phyloP scores from a whole-genome alignment of 2,113 vertebrate species.

The Microcebus jonahi region DNA sequence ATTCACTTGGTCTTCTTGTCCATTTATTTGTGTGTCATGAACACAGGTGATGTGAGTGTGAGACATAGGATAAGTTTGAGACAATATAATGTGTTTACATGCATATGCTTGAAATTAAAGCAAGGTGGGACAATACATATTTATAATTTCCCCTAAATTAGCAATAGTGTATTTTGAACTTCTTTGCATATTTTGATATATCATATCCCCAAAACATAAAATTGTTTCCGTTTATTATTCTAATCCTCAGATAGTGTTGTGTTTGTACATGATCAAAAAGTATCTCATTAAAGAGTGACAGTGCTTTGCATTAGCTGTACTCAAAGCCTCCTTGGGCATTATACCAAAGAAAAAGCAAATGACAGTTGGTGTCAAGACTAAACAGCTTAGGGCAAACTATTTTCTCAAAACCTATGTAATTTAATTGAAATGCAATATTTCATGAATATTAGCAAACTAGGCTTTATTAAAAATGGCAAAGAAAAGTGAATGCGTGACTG shows the following conservation, averaged over 20 bases:
- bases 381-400: slow-evolving; percentile 88
- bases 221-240: slow-evolving; percentile 60
- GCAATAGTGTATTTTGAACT: slow-evolving; percentile 52
- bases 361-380: slow-evolving; percentile 88
- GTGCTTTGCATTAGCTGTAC: slow-evolving; percentile 77
- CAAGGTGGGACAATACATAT: not conserved
- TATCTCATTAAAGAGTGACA: slow-evolving; percentile 83
- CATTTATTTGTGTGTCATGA: not conserved
- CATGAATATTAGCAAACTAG: slow-evolving; percentile 89
- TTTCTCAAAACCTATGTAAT: slow-evolving; percentile 86
- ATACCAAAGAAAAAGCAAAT: slow-evolving; percentile 83
- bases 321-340: slow-evolving; percentile 82
- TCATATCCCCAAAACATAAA: slow-evolving; percentile 51
- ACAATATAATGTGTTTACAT: not conserved
- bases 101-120: not conserved
- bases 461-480: slow-evolving; percentile 90
- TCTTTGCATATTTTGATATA: slow-evolving; percentile 48
- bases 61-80: not conserved
- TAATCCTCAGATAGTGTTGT: slow-evolving; percentile 59
- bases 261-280: slow-evolving; percentile 76
- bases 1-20: not conserved
- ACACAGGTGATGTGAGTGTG: not conserved
- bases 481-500: slow-evolving; percentile 87
- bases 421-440: slow-evolving; percentile 91
- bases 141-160: slow-evolving; percentile 40